Percentiles rank a stretch among this genome's conserved stretches.
These are phyloP conservation scores for Apeltes quadracus DNA, from an alignment of 2,113 vertebrate species.

Conservation along the genomic window DNA sequence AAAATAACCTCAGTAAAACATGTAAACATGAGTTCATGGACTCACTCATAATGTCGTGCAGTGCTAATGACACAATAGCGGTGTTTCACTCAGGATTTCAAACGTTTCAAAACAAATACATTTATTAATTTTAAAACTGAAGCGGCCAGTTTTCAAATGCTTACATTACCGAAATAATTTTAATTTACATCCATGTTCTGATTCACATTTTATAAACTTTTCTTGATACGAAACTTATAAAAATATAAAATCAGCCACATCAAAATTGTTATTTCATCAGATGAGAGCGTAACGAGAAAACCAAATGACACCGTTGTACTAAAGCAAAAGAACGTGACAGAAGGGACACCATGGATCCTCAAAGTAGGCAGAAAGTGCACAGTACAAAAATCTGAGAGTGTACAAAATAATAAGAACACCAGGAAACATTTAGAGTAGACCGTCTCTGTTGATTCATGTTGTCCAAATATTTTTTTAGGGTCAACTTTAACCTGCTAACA, in stretches of 20 bases:
- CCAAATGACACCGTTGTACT: not conserved
- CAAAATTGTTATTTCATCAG: not conserved
- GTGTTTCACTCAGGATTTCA: not conserved
- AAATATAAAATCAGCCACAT: conserved; percentile 38
- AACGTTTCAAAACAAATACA: not conserved
- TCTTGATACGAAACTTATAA: conserved; percentile 21
- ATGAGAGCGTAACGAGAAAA: not conserved
- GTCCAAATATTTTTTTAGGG: not conserved
- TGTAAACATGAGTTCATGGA: no score
- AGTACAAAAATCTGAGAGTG: not conserved
- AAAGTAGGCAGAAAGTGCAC: not conserved
- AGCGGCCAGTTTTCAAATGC: not conserved
- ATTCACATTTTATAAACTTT: not conserved
- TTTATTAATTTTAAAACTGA: conserved; percentile 37
- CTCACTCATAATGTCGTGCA: no score
- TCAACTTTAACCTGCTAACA: not conserved
- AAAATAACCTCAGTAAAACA: no score
- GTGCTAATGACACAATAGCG: no score
- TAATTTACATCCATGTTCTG: not conserved
- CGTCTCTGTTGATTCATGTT: not conserved
- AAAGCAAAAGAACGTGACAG: not conserved
- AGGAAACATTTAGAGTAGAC: not conserved
- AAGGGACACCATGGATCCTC: not conserved
- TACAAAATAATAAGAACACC: conserved; percentile 1
- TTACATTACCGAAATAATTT: not conserved